Percentiles rank a stretch among this genome's conserved stretches.
Evolutionary conservation across 2,113 vertebrate genomes (phyloP).

Genomic region (Ivindomyrus marchei): DNA sequence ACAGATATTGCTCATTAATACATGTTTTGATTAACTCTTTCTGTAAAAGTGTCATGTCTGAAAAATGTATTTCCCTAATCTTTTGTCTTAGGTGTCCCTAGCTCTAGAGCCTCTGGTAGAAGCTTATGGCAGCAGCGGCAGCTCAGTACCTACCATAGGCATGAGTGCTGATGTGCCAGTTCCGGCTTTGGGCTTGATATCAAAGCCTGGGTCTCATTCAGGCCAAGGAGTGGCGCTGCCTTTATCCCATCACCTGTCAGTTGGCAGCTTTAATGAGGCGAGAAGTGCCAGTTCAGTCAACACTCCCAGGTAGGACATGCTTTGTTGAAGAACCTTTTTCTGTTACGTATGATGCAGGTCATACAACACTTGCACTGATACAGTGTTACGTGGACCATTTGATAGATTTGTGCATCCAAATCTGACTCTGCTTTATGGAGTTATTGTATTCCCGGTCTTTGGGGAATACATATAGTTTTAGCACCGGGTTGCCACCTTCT

Average conservation of each 20-base stretch:
- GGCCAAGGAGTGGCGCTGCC: conserved; percentile 34
- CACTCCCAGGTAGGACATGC: conserved; percentile 63
- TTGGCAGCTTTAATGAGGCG: conserved; percentile 45
- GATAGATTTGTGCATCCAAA: neutral
- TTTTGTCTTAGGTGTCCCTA: conserved; percentile 69
- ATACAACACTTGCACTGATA: neutral
- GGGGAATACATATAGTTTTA: neutral
- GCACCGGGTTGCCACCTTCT: neutral
- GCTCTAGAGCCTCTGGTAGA: conserved; percentile 76
- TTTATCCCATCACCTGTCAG: conserved; percentile 26
- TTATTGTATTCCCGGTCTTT: neutral
- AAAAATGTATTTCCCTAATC: neutral
- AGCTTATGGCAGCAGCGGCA: conserved; percentile 63
- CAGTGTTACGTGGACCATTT: neutral
- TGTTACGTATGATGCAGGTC: neutral
- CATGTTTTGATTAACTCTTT: neutral
- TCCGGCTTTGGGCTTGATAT: conserved; percentile 30
- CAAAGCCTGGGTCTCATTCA: conserved; percentile 34
- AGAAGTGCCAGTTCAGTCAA: conserved; percentile 44
- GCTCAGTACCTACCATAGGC: conserved; percentile 54
- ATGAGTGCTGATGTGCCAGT: conserved; percentile 36
- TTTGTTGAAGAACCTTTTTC: neutral
- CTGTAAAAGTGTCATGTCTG: neutral
- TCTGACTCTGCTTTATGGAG: neutral
- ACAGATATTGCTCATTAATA: neutral